Conservation (phyloP, 2,888 invertebrate species). For the Tineola bisselliella region DNA sequence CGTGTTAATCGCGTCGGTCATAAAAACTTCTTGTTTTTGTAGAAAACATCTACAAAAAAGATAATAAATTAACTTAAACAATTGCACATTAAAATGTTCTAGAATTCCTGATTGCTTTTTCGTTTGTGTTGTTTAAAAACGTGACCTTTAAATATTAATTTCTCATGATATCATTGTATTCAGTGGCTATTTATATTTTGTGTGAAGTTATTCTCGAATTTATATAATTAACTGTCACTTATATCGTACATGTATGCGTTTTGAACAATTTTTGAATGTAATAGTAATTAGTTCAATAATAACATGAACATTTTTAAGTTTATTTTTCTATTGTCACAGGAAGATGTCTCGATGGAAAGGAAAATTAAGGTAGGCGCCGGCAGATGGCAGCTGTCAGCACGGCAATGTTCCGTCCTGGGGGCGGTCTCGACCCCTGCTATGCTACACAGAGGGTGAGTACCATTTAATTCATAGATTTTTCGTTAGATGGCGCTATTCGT, state of each 20-base stretch:
- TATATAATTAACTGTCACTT: no score
- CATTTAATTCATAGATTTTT: conserved; percentile 18
- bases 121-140: neutral
- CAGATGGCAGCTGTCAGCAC: conserved; percentile 76
- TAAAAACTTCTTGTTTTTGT: neutral
- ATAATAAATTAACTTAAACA: neutral
- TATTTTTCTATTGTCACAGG: conserved; percentile 39
- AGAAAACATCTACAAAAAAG: neutral
- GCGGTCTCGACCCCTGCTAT: conserved; percentile 71
- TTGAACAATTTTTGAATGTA: no score
- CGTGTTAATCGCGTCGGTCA: neutral
- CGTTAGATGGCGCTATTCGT: conserved; percentile 46
- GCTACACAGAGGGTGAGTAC: conserved; percentile 70
- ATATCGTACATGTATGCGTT: no score
- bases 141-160: no score
- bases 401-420: conserved; percentile 75
- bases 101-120: neutral
- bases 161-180: no score
- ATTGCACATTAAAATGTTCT: neutral
- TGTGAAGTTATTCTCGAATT: no score
- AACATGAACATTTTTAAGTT: no score
- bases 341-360: conserved; percentile 70
- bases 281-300: no score
- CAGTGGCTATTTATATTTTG: no score
- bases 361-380: conserved; percentile 62